These are phyloP conservation scores for Tupaia tana DNA, from an alignment of 2,113 vertebrate species.

Conservation along the genomic window DNA sequence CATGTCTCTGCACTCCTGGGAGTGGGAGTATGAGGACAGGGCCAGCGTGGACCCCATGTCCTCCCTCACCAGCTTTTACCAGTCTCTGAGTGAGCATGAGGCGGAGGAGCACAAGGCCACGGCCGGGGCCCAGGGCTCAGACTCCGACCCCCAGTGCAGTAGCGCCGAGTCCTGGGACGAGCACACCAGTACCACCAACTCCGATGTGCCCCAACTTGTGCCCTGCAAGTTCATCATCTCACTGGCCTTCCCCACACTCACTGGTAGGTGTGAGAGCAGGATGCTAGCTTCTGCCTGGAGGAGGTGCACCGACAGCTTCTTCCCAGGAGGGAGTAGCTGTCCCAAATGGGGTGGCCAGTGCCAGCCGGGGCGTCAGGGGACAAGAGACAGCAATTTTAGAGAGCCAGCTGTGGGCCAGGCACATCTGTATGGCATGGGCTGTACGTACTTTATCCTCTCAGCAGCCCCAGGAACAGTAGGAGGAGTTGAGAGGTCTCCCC, in stretches of 20 bases:
- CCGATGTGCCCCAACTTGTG: conserved; percentile 66
- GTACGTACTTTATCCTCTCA: background rate
- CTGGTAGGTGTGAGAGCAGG: conserved; percentile 57
- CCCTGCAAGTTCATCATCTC: conserved; percentile 86
- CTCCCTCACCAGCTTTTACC: background rate
- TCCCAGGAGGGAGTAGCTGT: background rate
- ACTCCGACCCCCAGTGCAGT: background rate
- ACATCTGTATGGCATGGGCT: background rate
- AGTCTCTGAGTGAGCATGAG: background rate
- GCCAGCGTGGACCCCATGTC: accelerated
- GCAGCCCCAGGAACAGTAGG: background rate
- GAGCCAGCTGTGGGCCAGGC: background rate
- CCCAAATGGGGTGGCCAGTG: no score
- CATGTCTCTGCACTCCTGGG: conserved; percentile 56
- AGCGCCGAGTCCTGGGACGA: background rate
- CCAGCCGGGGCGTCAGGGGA: background rate
- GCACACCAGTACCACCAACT: accelerated
- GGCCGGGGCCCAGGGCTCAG: background rate
- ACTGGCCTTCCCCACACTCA: conserved; percentile 82
- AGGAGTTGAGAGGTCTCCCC: no score
- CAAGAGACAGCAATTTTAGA: background rate
- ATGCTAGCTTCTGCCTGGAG: accelerated
- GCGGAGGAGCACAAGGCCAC: background rate
- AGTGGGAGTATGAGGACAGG: conserved; percentile 23
- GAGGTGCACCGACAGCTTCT: accelerated